Base-by-base conservation (phyloP, 2,888 invertebrate species). In the Osmoderma eremita region DNA sequence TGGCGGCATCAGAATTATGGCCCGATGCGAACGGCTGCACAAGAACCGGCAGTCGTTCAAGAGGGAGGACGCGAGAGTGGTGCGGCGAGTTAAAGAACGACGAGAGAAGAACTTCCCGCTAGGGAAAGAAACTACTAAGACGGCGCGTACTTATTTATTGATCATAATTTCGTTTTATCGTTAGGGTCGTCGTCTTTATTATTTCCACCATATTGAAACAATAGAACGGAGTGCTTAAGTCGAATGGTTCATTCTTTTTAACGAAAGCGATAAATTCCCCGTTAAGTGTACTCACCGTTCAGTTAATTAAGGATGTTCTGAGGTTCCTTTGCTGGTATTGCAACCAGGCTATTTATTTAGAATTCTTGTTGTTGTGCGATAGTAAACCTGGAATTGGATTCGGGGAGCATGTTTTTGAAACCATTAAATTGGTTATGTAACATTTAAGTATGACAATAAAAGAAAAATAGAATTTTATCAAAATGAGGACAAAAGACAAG, bases 181-280 rank as follows among this genome's bases (percentile, higher is more conserved):
- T 70, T 53, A 63, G 63, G 39, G 30, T 61, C 42, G 56, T 42
- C 68, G 56, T 61, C 68, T 66, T 70, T 70, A 70, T 67, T 70
- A 70, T 70, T 68, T 70, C 66, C 70, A 54, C 70, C 70, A 66
- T 65, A 66, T 68, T 70, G 69, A 69, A 69, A 70, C 68, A 71
- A 71, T 68, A 68, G 69, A 64, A 30, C 15, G 30, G 45, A 45
- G 30, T 53, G 42, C 42, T 15, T 41, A 48, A 63, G 62, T 54
- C 50, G 64, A 53, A 62, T 61, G 53, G 67, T 61, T 45, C 58
- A 36, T 61, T 45, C 58, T 61, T 45, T 61, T 61, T 45, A 61
- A 30, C 45, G 58, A 42, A 45, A 61, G 45, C 58, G 8, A 61
- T 61, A 61, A 61, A 61, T 61, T 45, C 12, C 45, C 30, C 24